Evolutionary conservation across 2,888 invertebrate genomes (phyloP).

Genomic region (Phasia obesa): DNA sequence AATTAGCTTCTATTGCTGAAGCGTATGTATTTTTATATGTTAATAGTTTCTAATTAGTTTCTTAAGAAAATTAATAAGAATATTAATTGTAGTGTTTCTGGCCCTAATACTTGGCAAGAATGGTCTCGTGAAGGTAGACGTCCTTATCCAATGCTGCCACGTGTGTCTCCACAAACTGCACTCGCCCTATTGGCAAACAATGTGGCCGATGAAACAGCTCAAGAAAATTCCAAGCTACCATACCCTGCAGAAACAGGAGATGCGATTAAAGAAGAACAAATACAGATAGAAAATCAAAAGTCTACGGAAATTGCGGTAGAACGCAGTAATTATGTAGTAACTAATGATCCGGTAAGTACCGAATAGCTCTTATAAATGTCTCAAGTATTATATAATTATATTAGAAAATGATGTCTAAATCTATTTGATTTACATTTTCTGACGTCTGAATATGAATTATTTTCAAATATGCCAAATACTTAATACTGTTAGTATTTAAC

Average conservation of each 20-base stretch:
- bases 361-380: not conserved
- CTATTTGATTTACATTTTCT: not conserved
- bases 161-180: conserved; percentile 92
- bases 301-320: conserved; percentile 54
- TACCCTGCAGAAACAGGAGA: conserved; percentile 83
- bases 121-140: conserved; percentile 95
- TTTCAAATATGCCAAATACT: not conserved
- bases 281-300: conserved; percentile 71
- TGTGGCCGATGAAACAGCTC: conserved; percentile 86
- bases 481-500: not conserved
- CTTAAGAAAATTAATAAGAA: conserved; percentile 21
- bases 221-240: conserved; percentile 86
- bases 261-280: conserved; percentile 73
- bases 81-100: conserved; percentile 84
- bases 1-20: conserved; percentile 93
- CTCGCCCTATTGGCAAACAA: conserved; percentile 92
- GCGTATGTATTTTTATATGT: conserved; percentile 85
- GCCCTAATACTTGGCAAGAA: conserved; percentile 87
- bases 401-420: too few species aligned
- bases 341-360: conserved; percentile 81
- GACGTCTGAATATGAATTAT: not conserved
- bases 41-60: conserved; percentile 10
- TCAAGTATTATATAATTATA: conserved; percentile 21
- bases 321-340: conserved; percentile 74
- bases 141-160: conserved; percentile 90